Base-by-base conservation (phyloP, 1,140 invertebrate species). In the Palaemon carinicauda region DNA sequence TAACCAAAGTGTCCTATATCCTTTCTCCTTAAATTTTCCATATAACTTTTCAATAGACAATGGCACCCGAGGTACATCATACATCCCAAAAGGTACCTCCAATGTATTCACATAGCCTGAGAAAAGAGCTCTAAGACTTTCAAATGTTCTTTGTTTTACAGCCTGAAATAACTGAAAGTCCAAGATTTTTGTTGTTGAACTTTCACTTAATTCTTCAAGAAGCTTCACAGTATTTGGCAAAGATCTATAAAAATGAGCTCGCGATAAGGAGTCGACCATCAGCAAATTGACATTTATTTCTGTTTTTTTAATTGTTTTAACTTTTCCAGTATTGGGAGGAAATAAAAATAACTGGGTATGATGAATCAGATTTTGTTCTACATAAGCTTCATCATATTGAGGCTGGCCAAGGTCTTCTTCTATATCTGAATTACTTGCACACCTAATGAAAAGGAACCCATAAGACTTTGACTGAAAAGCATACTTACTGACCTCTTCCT, bases 241-340 rank as follows among this genome's bases (percentile, higher is more conserved):
- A n/a, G 90, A 91, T 29, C 91, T 79, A 84, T 89, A 91, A 77
- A 92, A 91, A 89, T 92, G 91, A 83, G 90, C 88, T 41, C 89
- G 80, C 41, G 91, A 91, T 24, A 91, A 89, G 17, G 91, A 92
- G 82, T 92, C 91, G 29, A 91, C 82, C 60, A 91, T 90, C 31
- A 92, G 88, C 7, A 91, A 60, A 88, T 91, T 91, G 33, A 91
- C 87, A 87, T 90, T 91, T 4, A 91, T 41, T 52, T 69, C 19
- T 69, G 56, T 56, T 17, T 85, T 79, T 9, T n/a, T 27, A 50
- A 51, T 81, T 10, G 24, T 17, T 24, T 19, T 19, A 52, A 21
- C 65, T 19, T 65, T 80, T 17, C 9, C 24, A 74, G 53, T 29
- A 15, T 74, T 78, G 19, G 54, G 73, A 53, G 82, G 82, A 69